Base-by-base conservation (phyloP, 2,113 vertebrate genomes). In the Epinephelus cyanopodus region DNA sequence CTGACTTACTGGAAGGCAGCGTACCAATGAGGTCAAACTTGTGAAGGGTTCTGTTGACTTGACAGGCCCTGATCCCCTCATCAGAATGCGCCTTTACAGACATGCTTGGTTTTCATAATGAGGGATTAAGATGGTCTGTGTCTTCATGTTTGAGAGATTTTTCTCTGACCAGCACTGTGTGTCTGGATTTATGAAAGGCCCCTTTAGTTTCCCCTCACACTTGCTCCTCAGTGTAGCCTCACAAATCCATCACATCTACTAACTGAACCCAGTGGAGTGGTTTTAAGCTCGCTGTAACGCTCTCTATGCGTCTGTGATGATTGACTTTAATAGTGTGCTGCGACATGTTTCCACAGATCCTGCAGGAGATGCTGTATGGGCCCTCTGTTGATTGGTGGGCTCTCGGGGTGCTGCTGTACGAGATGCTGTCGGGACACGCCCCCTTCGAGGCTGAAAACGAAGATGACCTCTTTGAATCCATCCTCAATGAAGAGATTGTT, bases 341-440 rank as follows among this genome's bases (percentile, higher is more conserved):
- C 78, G 42, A 73, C 48, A 33, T 83, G 63, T 83, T 52, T 74
- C 65, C 87, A 48, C 87, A 99, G 98, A 99, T 99, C 90, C 95
- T 99, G 37, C 97, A 98, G 90, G 98, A 99, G 92, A 97, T 99
- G 97, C 94, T 97, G 14, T 99, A 99, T 0, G 98, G 98, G n/a
- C 96, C 98, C 0, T 97, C 98, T 0, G 98, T 99, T 6, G 98
- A 99, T 85, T 99, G 98, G 98, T 99, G 98, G 98, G 98, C 98
- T 0, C 98, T 99, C 78, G 98, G 98, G 0, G 98, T 99, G 86
- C 92, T 99, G 52, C 95, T 99, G 6, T 99, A 98, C 0, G 98
- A 99, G 95, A 99, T 99, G 98, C 95, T 99, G 2, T 99, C 97
- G 0, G 98, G 98, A 56, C 98, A 99, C 0, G 98, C 98, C 0